phyloP scores from a whole-genome alignment of 2,113 vertebrate species.

The Neogale vison region DNA sequence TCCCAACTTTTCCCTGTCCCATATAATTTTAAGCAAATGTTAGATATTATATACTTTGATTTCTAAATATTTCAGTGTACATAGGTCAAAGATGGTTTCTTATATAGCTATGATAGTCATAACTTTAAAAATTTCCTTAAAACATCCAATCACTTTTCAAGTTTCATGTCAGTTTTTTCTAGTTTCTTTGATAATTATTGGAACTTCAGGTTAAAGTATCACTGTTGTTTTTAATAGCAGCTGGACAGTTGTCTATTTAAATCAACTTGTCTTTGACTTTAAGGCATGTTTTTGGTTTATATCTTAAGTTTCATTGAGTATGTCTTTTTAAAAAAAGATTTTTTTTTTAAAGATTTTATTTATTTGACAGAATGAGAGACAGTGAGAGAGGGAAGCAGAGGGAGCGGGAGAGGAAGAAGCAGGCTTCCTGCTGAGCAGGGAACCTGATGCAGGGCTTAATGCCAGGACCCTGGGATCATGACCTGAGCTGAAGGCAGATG shows the following conservation, averaged over 20 bases:
- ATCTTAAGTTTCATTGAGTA: slow-evolving; percentile 4
- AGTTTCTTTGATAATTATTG: not conserved
- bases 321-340: too few species aligned
- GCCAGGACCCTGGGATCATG: too few species aligned
- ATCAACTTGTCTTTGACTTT: not conserved
- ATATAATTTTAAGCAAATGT: slow-evolving; percentile 10
- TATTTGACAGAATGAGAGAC: too few species aligned
- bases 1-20: not conserved
- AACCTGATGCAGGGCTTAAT: too few species aligned
- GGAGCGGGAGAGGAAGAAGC: too few species aligned
- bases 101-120: not conserved
- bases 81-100: not conserved
- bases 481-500: too few species aligned
- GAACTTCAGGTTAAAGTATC: not conserved
- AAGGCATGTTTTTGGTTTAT: not conserved
- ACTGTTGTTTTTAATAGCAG: not conserved
- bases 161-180: not conserved
- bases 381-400: too few species aligned
- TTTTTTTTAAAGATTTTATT: too few species aligned
- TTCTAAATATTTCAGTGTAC: slow-evolving; percentile 14
- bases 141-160: not conserved
- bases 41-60: not conserved
- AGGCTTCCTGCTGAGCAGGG: too few species aligned
- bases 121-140: not conserved
- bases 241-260: not conserved